Percentiles rank a stretch among this genome's conserved stretches.
Conservation (phyloP, 2,113 vertebrate genomes). For the Emberiza fucata region DNA sequence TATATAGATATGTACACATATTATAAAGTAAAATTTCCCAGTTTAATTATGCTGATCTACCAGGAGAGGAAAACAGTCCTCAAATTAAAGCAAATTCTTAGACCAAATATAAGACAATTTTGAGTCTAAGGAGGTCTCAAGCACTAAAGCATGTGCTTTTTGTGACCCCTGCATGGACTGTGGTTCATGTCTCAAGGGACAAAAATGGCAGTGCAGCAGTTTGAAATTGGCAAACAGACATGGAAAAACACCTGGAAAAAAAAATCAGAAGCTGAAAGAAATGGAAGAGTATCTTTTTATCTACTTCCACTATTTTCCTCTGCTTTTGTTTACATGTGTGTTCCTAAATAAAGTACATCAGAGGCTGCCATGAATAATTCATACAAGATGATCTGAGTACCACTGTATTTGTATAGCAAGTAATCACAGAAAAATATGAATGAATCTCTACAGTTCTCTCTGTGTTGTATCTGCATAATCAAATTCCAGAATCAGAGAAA, state of each 20-base stretch:
- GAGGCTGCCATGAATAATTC: neutral
- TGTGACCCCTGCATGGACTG: neutral
- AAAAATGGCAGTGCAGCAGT: neutral
- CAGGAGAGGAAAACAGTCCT: neutral
- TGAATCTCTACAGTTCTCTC: neutral
- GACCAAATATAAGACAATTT: neutral
- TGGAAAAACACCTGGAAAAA: neutral
- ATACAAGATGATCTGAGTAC: neutral
- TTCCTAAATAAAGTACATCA: neutral
- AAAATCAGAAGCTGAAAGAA: neutral
- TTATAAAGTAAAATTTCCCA: neutral
- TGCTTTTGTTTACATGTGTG: neutral
- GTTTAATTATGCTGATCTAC: neutral
- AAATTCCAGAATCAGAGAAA: neutral
- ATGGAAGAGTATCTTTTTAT: neutral
- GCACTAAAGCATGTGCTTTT: accelerated
- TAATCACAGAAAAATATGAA: neutral
- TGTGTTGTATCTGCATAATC: neutral
- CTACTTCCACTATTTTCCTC: neutral
- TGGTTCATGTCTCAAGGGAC: neutral
- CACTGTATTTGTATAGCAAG: neutral
- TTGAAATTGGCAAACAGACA: neutral
- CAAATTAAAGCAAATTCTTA: neutral
- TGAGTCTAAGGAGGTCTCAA: neutral
- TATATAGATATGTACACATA: accelerated